phyloP scores from a whole-genome alignment of 2,888 invertebrate genomes.

The Leptothorax acervorum region DNA sequence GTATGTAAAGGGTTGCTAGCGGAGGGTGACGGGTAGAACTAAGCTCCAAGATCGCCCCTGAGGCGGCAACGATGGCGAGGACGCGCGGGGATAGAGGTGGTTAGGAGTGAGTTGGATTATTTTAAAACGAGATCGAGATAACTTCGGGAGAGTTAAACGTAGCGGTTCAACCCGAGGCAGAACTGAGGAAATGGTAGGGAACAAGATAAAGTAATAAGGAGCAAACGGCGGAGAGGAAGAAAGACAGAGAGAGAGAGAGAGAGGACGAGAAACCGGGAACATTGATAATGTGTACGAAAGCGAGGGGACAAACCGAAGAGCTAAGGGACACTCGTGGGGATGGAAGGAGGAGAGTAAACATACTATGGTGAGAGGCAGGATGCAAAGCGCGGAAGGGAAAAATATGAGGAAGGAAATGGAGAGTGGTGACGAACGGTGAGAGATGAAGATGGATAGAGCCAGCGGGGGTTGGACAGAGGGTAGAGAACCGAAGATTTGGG shows the following conservation, averaged over 20 bases:
- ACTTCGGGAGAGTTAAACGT: constrained; percentile 58
- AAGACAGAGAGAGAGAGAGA: background rate
- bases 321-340: constrained; percentile 29
- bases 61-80: constrained; percentile 36
- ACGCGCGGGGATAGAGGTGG: constrained; percentile 60
- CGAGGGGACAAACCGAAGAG: background rate
- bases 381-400: constrained; percentile 22
- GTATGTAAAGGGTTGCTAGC: constrained; percentile 40
- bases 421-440: constrained; percentile 1
- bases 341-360: constrained; percentile 33
- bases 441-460: constrained; percentile 26
- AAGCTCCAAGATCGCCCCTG: constrained; percentile 66
- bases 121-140: constrained; percentile 79
- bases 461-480: background rate
- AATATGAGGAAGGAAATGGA: constrained; percentile 19
- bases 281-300: background rate
- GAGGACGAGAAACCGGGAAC: constrained; percentile 1
- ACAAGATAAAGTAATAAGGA: constrained; percentile 15
- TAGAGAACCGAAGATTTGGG: constrained; percentile 70
- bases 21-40: constrained; percentile 59
- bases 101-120: constrained; percentile 75
- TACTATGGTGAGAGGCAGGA: constrained; percentile 23
- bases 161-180: constrained; percentile 44
- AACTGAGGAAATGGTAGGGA: constrained; percentile 18
- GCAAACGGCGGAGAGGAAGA: constrained; percentile 17